Evolutionary conservation across 2,797 vertebrate genomes (phyloP), one percentile per base, ranked within the genome.

Genomic region (Cyprinodon diabolis): DNA sequence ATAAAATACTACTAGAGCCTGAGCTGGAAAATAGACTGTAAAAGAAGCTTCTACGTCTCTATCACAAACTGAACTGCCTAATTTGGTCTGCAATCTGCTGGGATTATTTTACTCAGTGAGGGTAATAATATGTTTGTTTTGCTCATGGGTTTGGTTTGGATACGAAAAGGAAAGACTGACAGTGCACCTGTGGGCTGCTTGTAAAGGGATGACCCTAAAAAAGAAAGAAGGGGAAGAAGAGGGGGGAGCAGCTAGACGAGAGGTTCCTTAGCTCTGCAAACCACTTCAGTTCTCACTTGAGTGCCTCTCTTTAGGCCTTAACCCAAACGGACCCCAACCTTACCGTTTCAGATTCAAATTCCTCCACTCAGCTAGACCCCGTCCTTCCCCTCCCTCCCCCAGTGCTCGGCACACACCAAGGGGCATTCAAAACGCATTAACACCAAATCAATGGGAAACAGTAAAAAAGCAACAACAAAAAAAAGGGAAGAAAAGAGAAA

Each of bases 341-440:
- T 84, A 95, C 94, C 81, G 96, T 95, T 96, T 97, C 96, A 96
- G 93, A 98, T 97, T 96, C 95, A 98, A 98, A 99, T 99, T 94
- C 96, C 93, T 96, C 94, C 95, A 97, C 96, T 97, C 94, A 21
- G 96, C 90, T 77, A 91, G 90, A 90, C 95, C 96, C 96, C 94
- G 94, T 86, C 93, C 95, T 93, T 96, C 95, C 96, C 96, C 11
- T 12, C 95, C 94, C 78, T 87, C 93, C 95, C 95, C 96, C 95
- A 95, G 95, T 91, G 82, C 92, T 92, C 95, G 86, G 96, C 97
- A 96, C 97, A 98, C 97, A 97, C 96, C 94, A 80, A 97, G 97
- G 96, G 96, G 97, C 97, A 98, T 98, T 99, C 96, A 98, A 99
- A 98, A 98, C 96, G 96, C 97, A 99, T 99, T 99, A 99, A 97